Conservation (phyloP, 2,888 invertebrate species). For the Bellardia bayeri region DNA sequence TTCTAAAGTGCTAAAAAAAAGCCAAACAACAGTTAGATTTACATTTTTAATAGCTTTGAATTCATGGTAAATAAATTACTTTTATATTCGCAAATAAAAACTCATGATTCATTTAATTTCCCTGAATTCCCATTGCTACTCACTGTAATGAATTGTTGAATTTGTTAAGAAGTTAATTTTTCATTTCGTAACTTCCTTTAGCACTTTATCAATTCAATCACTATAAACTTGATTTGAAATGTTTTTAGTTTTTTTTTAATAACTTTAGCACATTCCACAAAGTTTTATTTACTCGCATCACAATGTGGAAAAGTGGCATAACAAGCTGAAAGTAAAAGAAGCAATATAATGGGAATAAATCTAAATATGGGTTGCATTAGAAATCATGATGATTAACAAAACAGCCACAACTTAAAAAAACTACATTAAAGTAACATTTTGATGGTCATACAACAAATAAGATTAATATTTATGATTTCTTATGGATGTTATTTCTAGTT, state of each 20-base stretch:
- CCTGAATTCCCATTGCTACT: not conserved
- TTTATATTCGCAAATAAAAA: not conserved
- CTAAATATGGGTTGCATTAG: slow-evolving; percentile 65
- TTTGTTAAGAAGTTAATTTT: not conserved
- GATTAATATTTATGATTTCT: slow-evolving; percentile 46
- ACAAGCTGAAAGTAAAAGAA: not conserved
- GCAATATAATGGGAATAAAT: slow-evolving; percentile 27
- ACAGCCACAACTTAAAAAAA: slow-evolving; percentile 3
- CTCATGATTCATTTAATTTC: slow-evolving; percentile 2
- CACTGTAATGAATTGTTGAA: not conserved
- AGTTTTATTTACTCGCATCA: not conserved
- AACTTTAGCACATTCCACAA: slow-evolving; percentile 21
- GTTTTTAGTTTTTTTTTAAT: not conserved
- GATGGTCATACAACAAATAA: not conserved
- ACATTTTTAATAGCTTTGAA: not conserved
- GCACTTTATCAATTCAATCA: slow-evolving; percentile 30
- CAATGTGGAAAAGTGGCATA: not conserved
- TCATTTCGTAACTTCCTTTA: slow-evolving; percentile 30
- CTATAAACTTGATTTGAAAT: not conserved
- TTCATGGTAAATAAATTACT: not conserved
- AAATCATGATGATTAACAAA: slow-evolving; percentile 68
- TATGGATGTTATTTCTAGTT: slow-evolving; percentile 5
- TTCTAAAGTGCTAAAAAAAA: not conserved
- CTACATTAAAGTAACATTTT: not conserved
- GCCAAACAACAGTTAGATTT: not conserved